phyloP scores from a whole-genome alignment of 2,113 vertebrate genomes.

The Sander lucioperca region DNA sequence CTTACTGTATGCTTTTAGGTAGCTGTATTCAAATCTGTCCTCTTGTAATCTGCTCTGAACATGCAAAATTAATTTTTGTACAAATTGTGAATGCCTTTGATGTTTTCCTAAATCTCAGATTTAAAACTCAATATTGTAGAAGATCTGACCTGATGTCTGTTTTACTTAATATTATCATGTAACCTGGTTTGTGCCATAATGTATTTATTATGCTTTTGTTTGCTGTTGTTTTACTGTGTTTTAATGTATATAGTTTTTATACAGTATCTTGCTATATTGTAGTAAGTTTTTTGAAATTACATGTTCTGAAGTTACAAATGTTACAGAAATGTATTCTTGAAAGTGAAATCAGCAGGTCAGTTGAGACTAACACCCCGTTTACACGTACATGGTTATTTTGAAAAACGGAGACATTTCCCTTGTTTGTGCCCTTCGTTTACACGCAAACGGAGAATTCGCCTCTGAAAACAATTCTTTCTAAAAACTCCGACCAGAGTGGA shows the following conservation, averaged over 20 bases:
- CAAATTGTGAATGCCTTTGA: neutral
- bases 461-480: too few relatives aligned
- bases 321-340: neutral
- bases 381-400: too few relatives aligned
- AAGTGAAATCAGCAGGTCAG: neutral
- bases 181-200: neutral
- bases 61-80: neutral
- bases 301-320: neutral
- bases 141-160: neutral
- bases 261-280: neutral
- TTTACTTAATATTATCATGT: neutral
- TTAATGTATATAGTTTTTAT: neutral
- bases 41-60: neutral
- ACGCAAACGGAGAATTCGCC: too few relatives aligned
- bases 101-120: neutral
- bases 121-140: neutral
- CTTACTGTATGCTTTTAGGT: neutral
- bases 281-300: too few relatives aligned
- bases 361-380: too few relatives aligned
- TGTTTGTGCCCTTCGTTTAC: too few relatives aligned
- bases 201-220: neutral
- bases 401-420: too few relatives aligned
- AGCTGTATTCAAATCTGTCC: conserved; percentile 10
- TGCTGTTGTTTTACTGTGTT: neutral
- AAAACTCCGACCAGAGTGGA: too few relatives aligned